Evolutionary conservation across 2,797 vertebrate genomes (phyloP).

Genomic region (Peromyscus nudipes): DNA sequence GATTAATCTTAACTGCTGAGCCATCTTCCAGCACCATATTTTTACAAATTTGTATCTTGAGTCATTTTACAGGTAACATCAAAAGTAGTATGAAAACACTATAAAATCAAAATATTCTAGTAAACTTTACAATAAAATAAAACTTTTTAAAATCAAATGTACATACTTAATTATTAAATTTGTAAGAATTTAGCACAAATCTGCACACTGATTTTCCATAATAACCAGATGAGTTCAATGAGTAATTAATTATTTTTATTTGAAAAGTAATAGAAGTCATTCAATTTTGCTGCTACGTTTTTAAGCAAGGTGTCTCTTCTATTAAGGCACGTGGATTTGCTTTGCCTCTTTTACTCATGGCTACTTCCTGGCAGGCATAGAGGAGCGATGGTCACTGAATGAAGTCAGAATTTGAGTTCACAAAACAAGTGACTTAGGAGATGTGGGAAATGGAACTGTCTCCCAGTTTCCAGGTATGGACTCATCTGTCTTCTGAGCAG

Average conservation of each 20-base stretch:
- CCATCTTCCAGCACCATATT: background rate
- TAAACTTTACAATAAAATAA: background rate
- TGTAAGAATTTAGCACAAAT: background rate
- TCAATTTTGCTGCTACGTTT: background rate
- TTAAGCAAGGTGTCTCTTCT: background rate
- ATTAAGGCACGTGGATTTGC: background rate
- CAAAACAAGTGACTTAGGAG: background rate
- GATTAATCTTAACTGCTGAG: background rate
- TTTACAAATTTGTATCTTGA: conserved; percentile 30
- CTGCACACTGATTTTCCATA: background rate
- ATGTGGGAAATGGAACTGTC: background rate
- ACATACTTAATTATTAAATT: background rate
- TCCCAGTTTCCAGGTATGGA: background rate
- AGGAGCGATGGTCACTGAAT: background rate
- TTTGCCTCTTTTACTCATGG: background rate
- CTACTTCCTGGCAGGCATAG: background rate
- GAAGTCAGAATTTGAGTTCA: background rate
- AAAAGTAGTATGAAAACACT: background rate
- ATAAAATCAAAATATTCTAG: background rate
- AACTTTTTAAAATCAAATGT: conserved; percentile 1
- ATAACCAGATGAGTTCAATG: background rate
- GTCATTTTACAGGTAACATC: background rate
- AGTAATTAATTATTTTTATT: background rate
- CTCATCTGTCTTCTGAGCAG: conserved; percentile 32
- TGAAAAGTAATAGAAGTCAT: background rate